Base-by-base conservation (phyloP, 2,797 vertebrate species). In the Gymnodraco acuticeps region DNA sequence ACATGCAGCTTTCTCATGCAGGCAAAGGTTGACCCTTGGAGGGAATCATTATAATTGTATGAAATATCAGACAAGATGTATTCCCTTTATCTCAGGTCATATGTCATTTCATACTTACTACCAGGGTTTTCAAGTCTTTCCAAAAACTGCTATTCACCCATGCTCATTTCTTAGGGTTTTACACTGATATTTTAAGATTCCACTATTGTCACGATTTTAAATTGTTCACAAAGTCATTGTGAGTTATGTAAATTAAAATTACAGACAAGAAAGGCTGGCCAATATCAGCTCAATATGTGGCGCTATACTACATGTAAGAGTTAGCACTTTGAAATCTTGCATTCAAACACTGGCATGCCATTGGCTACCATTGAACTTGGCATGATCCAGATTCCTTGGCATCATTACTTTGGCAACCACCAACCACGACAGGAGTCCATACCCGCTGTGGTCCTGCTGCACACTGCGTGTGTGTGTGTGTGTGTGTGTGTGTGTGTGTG, bases 371-470 rank as follows among this genome's bases (percentile, higher is more conserved):
- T 82, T 82, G 83, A 86, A 86, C 31, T 83, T 90, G 92, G 87
- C 89, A 87, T n/a, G 69, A 72, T 77, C 72, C 73, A 66, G 71
- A 90, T 78, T 87, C 70, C 67, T 77, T 91, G 92, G 89, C 90
- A 89, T 84, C 80, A 80, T 89, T 68, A 64, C 70, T 86, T 89
- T 92, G 92, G 90, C 92, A 92, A 73, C 60, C 66, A 70, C 19
- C 73, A 63, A 73, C 70, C 82, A 82, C 82, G 73, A 87, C 87
- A 89, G 84, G 88, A 91, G 86, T 84, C 85, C 84, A 68, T 67
- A 66, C 91, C 88, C 63, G 52, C 91, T 90, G 88, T 65, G 88
- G 33, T 85, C 88, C 89, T 89, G 90, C 92, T 89, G 89, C 81
- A 87, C 87, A 77, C 33, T 70, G 83, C 53, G 63, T 81, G 55